Base-by-base conservation (phyloP, 2,888 invertebrate genomes). In the Lutraria lutraria region DNA sequence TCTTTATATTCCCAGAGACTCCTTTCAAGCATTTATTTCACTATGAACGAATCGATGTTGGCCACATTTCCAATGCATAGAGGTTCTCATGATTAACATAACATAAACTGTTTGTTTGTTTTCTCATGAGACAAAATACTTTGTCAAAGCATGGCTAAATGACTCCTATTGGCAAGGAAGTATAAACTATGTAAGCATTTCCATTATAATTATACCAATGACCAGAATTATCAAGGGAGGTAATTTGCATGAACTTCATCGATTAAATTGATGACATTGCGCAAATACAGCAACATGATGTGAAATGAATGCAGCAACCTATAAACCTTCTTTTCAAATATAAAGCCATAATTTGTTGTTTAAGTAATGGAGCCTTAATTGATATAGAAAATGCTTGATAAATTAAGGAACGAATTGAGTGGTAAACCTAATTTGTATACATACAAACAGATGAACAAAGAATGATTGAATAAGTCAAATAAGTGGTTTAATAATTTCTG, bases 191-290 rank as follows among this genome's bases (percentile, higher is more conserved):
- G 63, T 25, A 13, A 25, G 25, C 63, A 68, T 25, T 68, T 68
- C 15, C 1, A 56, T 56, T 56, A 56, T 56, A 16, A 19, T 56
- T 56, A 56, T 25, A 68, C 63, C 63, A 25, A 68, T 25, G n/a
- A 68, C 25, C 63, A 68, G n/a, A 68, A 68, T 68, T 68, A 68
- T n/a, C 63, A 6, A 68, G 63, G 63, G 63, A 68, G n/a, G 25
- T 21, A 1, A 68, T 12, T 43, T 43, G 43, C 43, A 43, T 8
- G 8, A 43, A 43, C 43, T 43, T 43, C 4, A 8, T 8, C 8
- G 43, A 43, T 43, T 43, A 4, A 43, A 43, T 43, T 43, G 8
- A 43, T 43, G 43, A 43, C 43, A 43, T 4, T 43, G 8, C 8
- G 43, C 43, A 43, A 43, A 43, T 43, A 4, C 8, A 8, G 43